phyloP scores from a whole-genome alignment of 1,140 invertebrate species.

The Saxidomus purpurata region DNA sequence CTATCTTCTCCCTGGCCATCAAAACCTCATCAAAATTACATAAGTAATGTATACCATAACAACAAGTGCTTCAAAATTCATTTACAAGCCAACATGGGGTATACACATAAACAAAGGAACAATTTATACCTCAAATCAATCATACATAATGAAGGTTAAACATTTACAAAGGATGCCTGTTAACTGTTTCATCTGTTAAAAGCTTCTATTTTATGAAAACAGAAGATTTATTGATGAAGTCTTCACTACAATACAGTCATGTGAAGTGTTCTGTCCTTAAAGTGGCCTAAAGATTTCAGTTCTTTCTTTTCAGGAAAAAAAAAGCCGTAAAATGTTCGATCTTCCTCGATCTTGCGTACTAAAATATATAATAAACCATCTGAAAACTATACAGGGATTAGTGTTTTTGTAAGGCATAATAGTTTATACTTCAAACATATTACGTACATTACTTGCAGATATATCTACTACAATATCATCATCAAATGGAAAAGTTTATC shows the following conservation, averaged over 20 bases:
- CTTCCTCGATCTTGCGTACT: no score
- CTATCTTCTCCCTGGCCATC: not conserved
- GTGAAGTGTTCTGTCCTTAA: no score
- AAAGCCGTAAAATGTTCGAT: no score
- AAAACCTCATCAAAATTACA: conserved; percentile 23
- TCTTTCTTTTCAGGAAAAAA: no score
- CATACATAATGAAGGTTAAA: not conserved
- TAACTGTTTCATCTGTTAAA: not conserved
- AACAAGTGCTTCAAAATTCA: conserved; percentile 20
- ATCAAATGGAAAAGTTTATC: conserved; percentile 9
- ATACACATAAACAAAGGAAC: conserved; percentile 28
- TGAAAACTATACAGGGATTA: no score
- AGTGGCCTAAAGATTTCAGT: no score
- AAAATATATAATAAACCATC: no score
- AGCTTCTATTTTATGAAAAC: not conserved
- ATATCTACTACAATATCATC: not conserved
- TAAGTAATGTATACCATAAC: conserved; percentile 25
- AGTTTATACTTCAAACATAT: not conserved
- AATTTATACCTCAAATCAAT: conserved; percentile 12
- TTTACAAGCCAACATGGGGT: not conserved
- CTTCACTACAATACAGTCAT: no score
- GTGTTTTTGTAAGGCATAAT: no score
- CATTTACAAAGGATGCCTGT: conserved; percentile 31
- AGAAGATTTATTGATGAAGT: not conserved
- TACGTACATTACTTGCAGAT: not conserved